These are phyloP conservation scores for Ceriagrion tenellum DNA, from an alignment of 2,888 invertebrate species.

Conservation along the genomic window DNA sequence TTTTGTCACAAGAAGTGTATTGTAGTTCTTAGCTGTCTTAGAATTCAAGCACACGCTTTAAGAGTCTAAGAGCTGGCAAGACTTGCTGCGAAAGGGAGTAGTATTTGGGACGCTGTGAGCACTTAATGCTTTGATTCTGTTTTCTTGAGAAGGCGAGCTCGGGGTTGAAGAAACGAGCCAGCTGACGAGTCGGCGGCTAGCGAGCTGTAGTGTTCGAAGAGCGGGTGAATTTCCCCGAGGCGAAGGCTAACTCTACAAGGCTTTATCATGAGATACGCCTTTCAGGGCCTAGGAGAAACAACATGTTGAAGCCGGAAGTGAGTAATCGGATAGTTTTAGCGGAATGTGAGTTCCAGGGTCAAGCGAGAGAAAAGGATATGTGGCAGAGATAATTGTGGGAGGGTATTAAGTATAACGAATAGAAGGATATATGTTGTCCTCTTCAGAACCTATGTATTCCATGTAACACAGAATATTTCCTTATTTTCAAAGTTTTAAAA, in stretches of 20 bases:
- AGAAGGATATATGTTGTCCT: too few species aligned
- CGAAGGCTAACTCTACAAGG: background rate
- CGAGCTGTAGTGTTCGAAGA: background rate
- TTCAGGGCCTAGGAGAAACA: background rate
- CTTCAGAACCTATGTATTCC: too few species aligned
- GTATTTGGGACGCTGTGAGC: background rate
- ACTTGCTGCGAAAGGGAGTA: background rate
- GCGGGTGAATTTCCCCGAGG: background rate
- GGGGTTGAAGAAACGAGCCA: background rate
- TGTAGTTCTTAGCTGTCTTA: too few species aligned
- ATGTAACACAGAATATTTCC: too few species aligned
- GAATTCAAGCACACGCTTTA: too few species aligned
- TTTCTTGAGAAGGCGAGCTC: background rate
- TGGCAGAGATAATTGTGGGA: background rate
- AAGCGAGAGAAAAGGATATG: background rate
- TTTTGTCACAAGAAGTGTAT: too few species aligned
- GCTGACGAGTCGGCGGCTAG: background rate
- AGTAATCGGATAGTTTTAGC: background rate
- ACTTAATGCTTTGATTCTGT: background rate
- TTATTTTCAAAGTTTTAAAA: too few species aligned
- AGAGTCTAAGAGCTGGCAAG: too few species aligned
- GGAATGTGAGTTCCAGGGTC: background rate
- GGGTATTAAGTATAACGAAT: background rate
- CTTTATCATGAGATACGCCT: constrained; percentile 15
- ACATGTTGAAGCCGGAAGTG: background rate